Base-by-base conservation (phyloP, 1,140 invertebrate genomes). In the Trypoxylus dichotomus region DNA sequence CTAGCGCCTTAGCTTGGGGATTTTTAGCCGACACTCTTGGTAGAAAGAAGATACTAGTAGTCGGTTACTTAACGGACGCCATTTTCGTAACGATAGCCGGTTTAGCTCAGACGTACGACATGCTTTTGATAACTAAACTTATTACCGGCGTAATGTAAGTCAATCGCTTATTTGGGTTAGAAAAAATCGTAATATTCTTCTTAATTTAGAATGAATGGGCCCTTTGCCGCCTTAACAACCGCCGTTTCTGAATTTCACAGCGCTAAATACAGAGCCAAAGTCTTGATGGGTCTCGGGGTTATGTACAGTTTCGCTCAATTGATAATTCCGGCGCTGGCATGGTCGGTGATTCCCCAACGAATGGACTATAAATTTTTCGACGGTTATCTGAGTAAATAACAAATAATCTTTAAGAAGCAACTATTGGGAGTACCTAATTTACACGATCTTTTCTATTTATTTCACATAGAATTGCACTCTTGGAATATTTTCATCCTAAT, bases 1-100 rank as follows among this genome's bases (percentile, higher is more conserved):
- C 91, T 0, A 95, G 94, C 73, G 94, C 93, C 0, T 90, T 94
- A 82, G 81, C 95, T 21, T 96, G 94, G 94, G 95, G 95, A 3
- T 94, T 92, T 78, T 82, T 96, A 8, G 93, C 93, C 0, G 95
- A 97, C 83, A 91, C 91, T 0, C 87, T 92, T 29, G 95, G 95
- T 0, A 89, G 95, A 13, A 89, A 89, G 76, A 89, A 90, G 63
- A 89, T 95, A 43, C 87, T 96, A 37, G 87, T 94, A 27, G 90
- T 89, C 80, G 94, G 94, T 1, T 93, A 93, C 81, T 84, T 93
- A n/a, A 83, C 91, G 0, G 90, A 95, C 79, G 91, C 90, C 0
- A 80, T 95, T 10, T 90, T 92, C 74, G 93, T 92, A 24, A 82
- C 94, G 7, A 79, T 90, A 0, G 91, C 91, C 10, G 90, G 92